Base-by-base conservation (phyloP, 1,140 invertebrate genomes). In the Bombyx mori region DNA sequence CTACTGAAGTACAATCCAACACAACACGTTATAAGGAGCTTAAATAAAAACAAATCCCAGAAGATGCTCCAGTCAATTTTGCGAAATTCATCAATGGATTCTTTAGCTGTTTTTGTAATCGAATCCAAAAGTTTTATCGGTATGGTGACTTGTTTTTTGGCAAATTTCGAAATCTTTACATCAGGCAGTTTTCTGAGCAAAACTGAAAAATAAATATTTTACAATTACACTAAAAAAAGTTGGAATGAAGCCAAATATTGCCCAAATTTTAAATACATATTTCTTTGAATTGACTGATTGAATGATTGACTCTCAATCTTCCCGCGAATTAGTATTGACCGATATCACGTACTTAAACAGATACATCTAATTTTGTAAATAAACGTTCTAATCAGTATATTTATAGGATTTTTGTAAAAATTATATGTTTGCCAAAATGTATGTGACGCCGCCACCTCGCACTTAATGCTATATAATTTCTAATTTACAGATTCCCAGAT, bases 31-130 rank as follows among this genome's bases (percentile, higher is more conserved):
- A 67, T 59, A 8, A 90, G 56, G 44, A 88, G 82, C 62, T 89
- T 85, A 6, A 89, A 64, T 0, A 79, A 12, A 53, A 90, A 89
- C 6, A 83, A 57, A 63, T 89, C 84, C 82, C 88, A 88, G 61
- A 82, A 88, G 8, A 64, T 56, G 7, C 60, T 52, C 89, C 89
- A 90, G 45, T 89, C 69, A 4, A 90, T 73, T 49, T 76, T 70
- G 49, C 66, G 65, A 18, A 89, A 69, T 60, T 85, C 75, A 18
- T 71, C 63, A 3, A 83, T 54, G 44, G 79, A 75, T 69, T 82
- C 73, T 44, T 63, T 69, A 43, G 86, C 60, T 61, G 84, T 77
- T 35, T 65, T 62, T 56, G 54, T 57, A 5, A 66, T 42, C 1
- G 63, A 46, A n/a, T 58, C 46, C 9, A 58, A 3, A 22, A 62